These are phyloP conservation scores for Coecobrya sp. DNA, from an alignment of 2,888 invertebrate species.

Conservation along the genomic window DNA sequence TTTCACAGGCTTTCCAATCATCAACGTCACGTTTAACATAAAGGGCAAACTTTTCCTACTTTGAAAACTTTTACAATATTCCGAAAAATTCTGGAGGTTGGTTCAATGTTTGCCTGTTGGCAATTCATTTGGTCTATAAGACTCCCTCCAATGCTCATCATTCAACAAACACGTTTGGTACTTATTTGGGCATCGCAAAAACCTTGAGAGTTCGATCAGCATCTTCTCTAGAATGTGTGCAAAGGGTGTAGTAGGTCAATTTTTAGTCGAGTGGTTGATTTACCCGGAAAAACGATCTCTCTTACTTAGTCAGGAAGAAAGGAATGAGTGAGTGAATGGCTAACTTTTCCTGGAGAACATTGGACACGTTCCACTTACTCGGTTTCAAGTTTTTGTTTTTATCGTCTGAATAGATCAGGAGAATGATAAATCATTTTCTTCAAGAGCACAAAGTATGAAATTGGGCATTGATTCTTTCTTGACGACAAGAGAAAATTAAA, in stretches of 20 bases:
- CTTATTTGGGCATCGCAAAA: not conserved
- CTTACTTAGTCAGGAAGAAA: not conserved
- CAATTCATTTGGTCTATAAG: not conserved
- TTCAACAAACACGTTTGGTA: not conserved
- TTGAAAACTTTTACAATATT: constrained; percentile 15
- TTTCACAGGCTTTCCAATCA: not conserved
- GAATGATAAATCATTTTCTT: constrained; percentile 52
- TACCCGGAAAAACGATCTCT: constrained; percentile 27
- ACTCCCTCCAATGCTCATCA: not conserved
- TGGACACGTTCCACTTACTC: constrained; percentile 13
- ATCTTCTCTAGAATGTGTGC: not conserved
- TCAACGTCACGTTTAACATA: not conserved
- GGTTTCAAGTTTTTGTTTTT: not conserved
- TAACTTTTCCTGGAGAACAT: constrained; percentile 20
- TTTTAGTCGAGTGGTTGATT: not conserved
- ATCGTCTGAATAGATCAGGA: constrained; percentile 18
- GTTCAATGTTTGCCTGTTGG: not conserved
- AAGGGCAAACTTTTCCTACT: not conserved
- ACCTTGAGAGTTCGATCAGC: not conserved
- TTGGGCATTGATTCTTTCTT: constrained; percentile 16
- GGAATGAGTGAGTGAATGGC: not conserved
- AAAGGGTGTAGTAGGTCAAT: constrained; percentile 14
- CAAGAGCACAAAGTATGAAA: constrained; percentile 24
- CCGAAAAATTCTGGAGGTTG: not conserved
- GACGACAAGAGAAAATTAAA: constrained; percentile 16